Evolutionary conservation across 2,113 vertebrate genomes (phyloP), one percentile per base, ranked within the genome.

Genomic region (Rallus limicola): DNA sequence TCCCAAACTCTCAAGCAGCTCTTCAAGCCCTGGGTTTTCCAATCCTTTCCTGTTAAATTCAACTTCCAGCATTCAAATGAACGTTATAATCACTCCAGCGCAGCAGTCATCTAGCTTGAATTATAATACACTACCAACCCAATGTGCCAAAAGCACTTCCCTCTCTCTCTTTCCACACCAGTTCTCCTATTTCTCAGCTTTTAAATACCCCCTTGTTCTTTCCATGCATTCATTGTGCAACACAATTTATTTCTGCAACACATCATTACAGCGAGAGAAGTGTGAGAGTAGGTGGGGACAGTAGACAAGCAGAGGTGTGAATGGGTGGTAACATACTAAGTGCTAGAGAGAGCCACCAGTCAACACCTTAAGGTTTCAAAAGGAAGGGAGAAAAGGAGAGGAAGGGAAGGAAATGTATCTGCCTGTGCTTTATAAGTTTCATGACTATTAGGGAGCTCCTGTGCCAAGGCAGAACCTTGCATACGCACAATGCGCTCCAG

Each of bases 201-300:
- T 92, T 88, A 97, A 97, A 96, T 92, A 96, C 77, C 67, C 74
- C 70, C 96, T 96, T 95, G 96, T 93, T 96, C 96, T 96, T 94
- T 95, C 91, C 79, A 69, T 2, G 5, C 38, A 13, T 72, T 92
- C 93, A 94, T 93, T 94, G 93, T 96, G 67, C 78, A 95, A 95
- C 96, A 92, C 80, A 79, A 78, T 92, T 92, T 96, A 96, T 91
- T 59, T 94, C 97, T 97, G 97, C 93, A 68, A 91, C 94, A 96
- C 94, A 63, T 95, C 71, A 42, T 94, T 97, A 70, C 72, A 91
- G 92, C 56, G 9, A 76, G 38, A 74, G 79, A 94, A 78, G 97
- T 95, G 92, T 75, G 96, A 96, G 91, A 81, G 95, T 11, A 84
- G 92, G 84, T 93, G 93, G 91, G 65, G 11, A 94, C 92, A 95